Evolutionary conservation across 2,113 vertebrate species (phyloP), one percentile per base, ranked within the genome.

Genomic region (Neolamprologus variostigma): DNA sequence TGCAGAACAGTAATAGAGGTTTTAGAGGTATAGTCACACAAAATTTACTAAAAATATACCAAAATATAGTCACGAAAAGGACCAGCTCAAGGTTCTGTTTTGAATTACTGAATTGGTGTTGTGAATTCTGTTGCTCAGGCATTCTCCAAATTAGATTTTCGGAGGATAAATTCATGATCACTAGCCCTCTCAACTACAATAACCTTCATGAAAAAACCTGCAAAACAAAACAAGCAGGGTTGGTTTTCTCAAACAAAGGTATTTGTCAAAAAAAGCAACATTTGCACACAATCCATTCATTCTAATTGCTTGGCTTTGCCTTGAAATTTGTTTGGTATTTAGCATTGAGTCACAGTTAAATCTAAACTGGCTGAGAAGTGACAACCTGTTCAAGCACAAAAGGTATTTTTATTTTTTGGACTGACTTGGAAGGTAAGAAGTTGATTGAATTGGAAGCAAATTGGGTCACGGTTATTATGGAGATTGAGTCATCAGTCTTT

Each of bases 401-500:
- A 79, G 61, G 31, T 82, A 45, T 57, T 89, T 82, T 26, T 55
- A 53, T 26, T 83, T 83, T 88, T 85, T 57, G 10, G 14, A 84
- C 57, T 19, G 78, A 86, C 23, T 83, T 73, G 10, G 31, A 84
- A 57, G 78, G 79, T 54, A 82, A 84, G 33, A 53, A 12, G 51
- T 66, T 83, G 88, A 94, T 86, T 91, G 84, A 90, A 73, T 42
- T 89, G 61, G 83, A 87, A 82, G 82, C 55, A 89, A 94, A 92
- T 92, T 73, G 6, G 47, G 26, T 42, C 47, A 13, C 1, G 23
- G 82, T 92, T 87, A 91, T 94, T 91, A 93, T 63, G 80, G 82
- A 79, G 83, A 93, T 86, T 84, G 89, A 91, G 79, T 89, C 93
- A 91, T 94, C 87, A 54, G 86, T 94, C 91, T 92, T 88, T 68